Evolutionary conservation across 2,113 vertebrate species (phyloP).

Genomic region (Oenanthe oenanthe): DNA sequence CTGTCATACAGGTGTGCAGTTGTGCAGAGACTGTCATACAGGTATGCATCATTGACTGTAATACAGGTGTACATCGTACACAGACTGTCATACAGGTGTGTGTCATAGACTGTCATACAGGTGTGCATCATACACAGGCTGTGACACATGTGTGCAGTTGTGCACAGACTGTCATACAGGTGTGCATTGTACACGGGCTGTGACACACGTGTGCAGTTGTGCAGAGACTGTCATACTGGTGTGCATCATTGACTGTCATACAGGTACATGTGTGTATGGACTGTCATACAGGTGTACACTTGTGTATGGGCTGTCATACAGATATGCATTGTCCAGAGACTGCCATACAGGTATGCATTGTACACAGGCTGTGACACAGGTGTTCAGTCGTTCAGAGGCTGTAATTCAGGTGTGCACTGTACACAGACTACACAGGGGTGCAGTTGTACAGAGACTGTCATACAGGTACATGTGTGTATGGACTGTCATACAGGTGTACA

Average conservation of each 20-base stretch:
- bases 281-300: neutral
- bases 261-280: too few relatives aligned
- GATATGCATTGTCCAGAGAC: neutral
- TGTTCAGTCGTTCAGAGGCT: too few relatives aligned
- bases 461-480: too few relatives aligned
- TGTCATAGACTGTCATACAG: too few relatives aligned
- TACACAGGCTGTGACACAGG: neutral
- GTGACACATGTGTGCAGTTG: too few relatives aligned
- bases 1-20: too few relatives aligned
- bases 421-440: too few relatives aligned
- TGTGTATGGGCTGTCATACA: rapidly evolving
- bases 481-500: neutral
- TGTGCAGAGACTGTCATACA: neutral
- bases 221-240: neutral
- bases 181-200: rapidly evolving
- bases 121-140: too few relatives aligned
- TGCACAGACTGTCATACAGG: neutral
- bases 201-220: neutral
- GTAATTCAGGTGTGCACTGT: too few relatives aligned
- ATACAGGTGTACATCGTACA: too few relatives aligned
- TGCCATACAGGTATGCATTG: neutral
- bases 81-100: neutral
- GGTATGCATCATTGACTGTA: too few relatives aligned
- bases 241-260: rapidly evolving
- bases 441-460: neutral